Evolutionary conservation across 2,113 vertebrate species (phyloP).

Genomic region (Varanus komodoensis): DNA sequence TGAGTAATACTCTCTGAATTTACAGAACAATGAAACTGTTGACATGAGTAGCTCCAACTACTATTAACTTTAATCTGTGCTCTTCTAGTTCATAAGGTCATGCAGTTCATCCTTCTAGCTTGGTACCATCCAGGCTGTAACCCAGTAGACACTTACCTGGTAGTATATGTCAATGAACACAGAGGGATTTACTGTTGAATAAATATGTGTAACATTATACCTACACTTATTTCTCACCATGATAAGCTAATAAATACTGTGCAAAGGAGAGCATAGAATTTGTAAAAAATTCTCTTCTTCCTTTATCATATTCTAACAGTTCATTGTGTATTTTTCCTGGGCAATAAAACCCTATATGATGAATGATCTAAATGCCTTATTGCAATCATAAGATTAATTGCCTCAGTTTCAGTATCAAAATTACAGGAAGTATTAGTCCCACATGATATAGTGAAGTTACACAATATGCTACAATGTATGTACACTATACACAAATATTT

Average conservation of each 20-base stretch:
- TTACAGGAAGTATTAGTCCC: background rate
- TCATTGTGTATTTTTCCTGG: background rate
- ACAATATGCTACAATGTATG: background rate
- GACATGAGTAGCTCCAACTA: background rate
- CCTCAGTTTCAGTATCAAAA: too few relatives aligned
- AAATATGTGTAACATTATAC: background rate
- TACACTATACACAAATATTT: too few relatives aligned
- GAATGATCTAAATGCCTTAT: background rate
- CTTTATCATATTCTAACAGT: background rate
- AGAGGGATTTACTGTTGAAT: background rate
- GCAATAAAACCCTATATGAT: background rate
- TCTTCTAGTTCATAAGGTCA: background rate
- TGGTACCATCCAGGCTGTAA: background rate
- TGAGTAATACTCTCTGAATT: background rate
- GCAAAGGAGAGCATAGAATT: background rate
- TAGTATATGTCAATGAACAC: background rate
- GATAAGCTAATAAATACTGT: background rate
- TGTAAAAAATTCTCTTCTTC: background rate
- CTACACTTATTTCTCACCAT: background rate
- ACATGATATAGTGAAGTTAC: background rate
- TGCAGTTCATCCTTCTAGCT: background rate
- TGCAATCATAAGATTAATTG: too few relatives aligned
- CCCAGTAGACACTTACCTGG: background rate
- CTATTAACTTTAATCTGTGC: background rate
- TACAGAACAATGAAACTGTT: background rate